Base-by-base conservation (phyloP, 2,113 vertebrate species). In the Gymnorhina tibicen region DNA sequence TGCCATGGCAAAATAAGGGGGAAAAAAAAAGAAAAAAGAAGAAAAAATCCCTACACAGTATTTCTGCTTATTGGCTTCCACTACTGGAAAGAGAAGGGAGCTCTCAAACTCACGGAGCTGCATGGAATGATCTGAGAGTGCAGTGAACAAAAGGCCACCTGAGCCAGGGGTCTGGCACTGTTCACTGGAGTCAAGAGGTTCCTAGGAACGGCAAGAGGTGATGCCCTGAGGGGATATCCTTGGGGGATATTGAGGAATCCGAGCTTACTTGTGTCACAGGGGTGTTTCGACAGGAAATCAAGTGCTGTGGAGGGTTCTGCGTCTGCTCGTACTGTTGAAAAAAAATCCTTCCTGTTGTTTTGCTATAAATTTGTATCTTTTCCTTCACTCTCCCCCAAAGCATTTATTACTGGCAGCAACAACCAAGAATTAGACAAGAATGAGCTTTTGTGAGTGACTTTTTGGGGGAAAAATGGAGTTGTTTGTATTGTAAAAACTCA, bases 41-140 rank as follows among this genome's bases (percentile, higher is more conserved):
- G 3, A 22, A 62, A n/a, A 41, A 3, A 1, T 4, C 7, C 23
- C n/a, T 37, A 41, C 8, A 4, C 10, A 23, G 2, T 79, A 60
- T 32, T 91, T 91, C 16, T 81, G 2, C 14, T 53, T 66, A 18
- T 3, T 72, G 23, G 16, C 14, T 91, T 89, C n/a, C 44, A 7
- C 20, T 59, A 16, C 35, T 59, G 47, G 19, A 68, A 73, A 72
- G 21, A 8, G 18, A 64, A 72, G 5, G 50, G 47, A 59, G 12
- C 20, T 28, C 47, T 46, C 19, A 26, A 50, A 74, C 75, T 28
- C 18, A 8, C 20, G 14, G 18, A 85, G 52, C 18, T 52, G 18
- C 47, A 27, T 0, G 1, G 68, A 63, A 42, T 5, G 1, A 21
- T 46, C 22, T 59, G 37, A 67, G 26, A 55, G 52, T 10, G 32